Conservation (phyloP, 2,113 vertebrate genomes). For the Xiphorhynchus elegans region DNA sequence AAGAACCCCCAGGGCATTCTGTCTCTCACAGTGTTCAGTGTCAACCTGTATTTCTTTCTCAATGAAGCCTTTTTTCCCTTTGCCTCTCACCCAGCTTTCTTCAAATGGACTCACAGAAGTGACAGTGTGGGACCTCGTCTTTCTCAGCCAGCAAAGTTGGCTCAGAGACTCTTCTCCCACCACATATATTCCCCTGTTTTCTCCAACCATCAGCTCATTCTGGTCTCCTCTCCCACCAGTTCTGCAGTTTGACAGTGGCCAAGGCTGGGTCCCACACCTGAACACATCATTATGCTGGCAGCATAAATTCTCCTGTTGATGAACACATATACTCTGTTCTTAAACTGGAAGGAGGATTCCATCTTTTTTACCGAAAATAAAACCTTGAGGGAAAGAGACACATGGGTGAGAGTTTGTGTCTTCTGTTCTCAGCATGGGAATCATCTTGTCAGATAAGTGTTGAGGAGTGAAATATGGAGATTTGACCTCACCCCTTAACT, state of each 20-base stretch:
- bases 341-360: neutral
- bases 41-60: neutral
- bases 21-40: neutral
- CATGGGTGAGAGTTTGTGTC: neutral
- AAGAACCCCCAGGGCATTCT: neutral
- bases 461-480: neutral
- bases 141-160: neutral
- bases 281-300: neutral
- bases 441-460: neutral
- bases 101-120: neutral
- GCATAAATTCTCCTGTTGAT: neutral
- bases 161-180: neutral
- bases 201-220: neutral
- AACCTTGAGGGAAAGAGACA: neutral
- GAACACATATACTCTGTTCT: neutral
- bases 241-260: neutral
- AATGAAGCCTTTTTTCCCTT: neutral
- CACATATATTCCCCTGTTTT: neutral
- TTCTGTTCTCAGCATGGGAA: neutral
- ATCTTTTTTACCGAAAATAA: neutral
- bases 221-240: neutral
- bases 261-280: neutral
- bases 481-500: neutral
- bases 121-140: neutral
- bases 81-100: neutral